Evolutionary conservation across 2,113 vertebrate genomes (phyloP).

Genomic region (Clarias magur): DNA sequence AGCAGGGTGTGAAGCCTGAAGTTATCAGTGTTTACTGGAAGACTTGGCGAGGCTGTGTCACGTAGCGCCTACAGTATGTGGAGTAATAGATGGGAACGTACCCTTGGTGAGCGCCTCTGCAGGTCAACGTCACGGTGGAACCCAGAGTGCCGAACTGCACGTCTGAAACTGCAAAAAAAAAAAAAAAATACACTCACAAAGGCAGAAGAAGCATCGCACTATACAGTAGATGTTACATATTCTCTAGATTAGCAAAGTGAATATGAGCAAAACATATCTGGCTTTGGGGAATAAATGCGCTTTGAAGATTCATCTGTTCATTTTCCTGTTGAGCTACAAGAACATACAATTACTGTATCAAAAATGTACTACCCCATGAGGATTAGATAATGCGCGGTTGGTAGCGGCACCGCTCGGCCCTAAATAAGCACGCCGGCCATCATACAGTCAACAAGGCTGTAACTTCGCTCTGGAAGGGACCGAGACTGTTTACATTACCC

Average conservation of each 20-base stretch:
- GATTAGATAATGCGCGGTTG: not conserved
- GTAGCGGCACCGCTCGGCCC: conserved; percentile 8
- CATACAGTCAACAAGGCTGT: not conserved
- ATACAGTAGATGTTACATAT: not conserved
- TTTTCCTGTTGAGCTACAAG: not conserved
- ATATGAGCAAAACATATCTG: not conserved
- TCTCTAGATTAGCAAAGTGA: not conserved
- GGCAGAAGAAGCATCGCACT: not conserved
- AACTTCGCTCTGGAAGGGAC: conserved; percentile 24
- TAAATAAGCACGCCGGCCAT: not conserved
- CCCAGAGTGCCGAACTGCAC: conserved; percentile 57
- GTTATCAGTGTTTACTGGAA: conserved; percentile 51
- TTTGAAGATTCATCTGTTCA: not conserved
- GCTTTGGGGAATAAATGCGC: not conserved
- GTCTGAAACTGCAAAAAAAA: conserved; percentile 42
- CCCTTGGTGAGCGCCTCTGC: conserved; percentile 47
- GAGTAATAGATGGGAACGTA: conserved; percentile 40
- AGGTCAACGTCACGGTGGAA: conserved; percentile 57
- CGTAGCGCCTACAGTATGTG: not conserved
- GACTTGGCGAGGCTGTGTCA: conserved; percentile 21
- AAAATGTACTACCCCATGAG: not conserved
- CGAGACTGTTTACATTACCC: conserved; percentile 57
- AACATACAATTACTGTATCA: not conserved
- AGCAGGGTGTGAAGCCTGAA: conserved; percentile 34
- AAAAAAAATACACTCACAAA: not conserved